Base-by-base conservation (phyloP, 1,140 invertebrate species). In the Lasaia peninsularis region DNA sequence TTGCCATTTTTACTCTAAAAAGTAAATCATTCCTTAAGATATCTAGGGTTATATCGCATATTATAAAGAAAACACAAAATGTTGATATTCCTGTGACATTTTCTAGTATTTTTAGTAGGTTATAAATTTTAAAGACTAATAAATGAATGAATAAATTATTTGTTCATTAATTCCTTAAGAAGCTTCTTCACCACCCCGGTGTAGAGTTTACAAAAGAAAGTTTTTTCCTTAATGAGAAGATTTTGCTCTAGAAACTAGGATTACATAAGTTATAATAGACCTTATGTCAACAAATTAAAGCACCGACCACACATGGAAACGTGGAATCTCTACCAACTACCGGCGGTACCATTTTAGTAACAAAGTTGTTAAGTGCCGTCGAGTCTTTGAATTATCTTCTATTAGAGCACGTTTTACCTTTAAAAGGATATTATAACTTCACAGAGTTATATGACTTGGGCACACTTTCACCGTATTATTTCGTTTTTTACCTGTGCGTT, bases 341-440 rank as follows among this genome's bases (percentile, higher is more conserved):
- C n/a, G 24, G 52, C 52, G 52, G 52, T 54, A 37, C 52, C 52
- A 55, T 55, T 55, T 55, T 44, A 40, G 52, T 55, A 55, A 37
- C 35, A 44, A 31, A 55, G 21, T 55, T 55, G 34, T 55, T 55
- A 37, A 55, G 52, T 55, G 52, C 52, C 35, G 52, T 31, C 52
- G 34, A 21, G 52, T n/a, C 20, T 24, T 40, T 37, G 35, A 55
- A 37, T 55, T 55, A 40, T 20, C 34, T 55, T 55, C 34, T 55
- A 55, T 40, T 51, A 51, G 50, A 32, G 52, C 34, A 55, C 35
- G 34, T 55, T 40, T 55, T 55, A 16, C 52, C 52, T 14, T 55
- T 55, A 20, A 55, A 53, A 24, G 52, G 18, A 31, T 55, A 37
- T 55, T 55, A 55, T 44, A 40, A 54, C 52, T 37, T 52, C 35